Evolutionary conservation across 2,888 invertebrate genomes (phyloP).

Genomic region (Epirrita christyi): DNA sequence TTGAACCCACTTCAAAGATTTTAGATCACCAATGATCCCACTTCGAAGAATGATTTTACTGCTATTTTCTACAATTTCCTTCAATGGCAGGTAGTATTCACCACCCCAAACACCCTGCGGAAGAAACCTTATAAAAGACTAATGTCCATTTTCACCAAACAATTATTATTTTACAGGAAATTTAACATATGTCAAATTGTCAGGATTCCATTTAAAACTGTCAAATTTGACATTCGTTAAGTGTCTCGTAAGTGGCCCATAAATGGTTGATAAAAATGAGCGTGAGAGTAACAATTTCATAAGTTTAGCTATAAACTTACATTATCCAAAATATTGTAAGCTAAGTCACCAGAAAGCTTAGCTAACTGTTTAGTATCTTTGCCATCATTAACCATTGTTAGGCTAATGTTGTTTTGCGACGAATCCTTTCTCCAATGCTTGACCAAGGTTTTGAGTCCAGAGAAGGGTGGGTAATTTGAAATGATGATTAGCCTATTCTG

Average conservation of each 20-base stretch:
- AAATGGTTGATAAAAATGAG: too few relatives aligned
- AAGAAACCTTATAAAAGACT: too few relatives aligned
- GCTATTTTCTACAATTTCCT: constrained; percentile 17
- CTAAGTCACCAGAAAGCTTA: constrained; percentile 36
- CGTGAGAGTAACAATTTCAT: too few relatives aligned
- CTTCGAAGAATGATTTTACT: constrained; percentile 25
- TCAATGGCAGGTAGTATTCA: constrained; percentile 44
- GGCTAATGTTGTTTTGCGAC: constrained; percentile 36
- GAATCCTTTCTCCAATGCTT: constrained; percentile 42
- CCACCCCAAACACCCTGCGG: constrained; percentile 47
- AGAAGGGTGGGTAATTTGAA: constrained; percentile 40
- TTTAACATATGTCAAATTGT: too few relatives aligned
- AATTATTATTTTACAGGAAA: too few relatives aligned
- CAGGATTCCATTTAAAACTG: too few relatives aligned
- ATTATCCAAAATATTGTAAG: constrained; percentile 37
- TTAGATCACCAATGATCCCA: constrained; percentile 44
- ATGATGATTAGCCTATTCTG: constrained; percentile 41
- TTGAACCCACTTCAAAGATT: constrained; percentile 56
- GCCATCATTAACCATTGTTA: constrained; percentile 36
- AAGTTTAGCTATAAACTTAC: constrained; percentile 33
- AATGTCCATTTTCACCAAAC: too few relatives aligned
- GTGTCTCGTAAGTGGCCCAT: too few relatives aligned
- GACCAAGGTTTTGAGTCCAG: constrained; percentile 42
- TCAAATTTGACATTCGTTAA: too few relatives aligned
- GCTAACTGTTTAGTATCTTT: constrained; percentile 23